Evolutionary conservation across 1,140 invertebrate genomes (phyloP), one percentile per base, ranked within the genome.

Genomic region (Apis florea): DNA sequence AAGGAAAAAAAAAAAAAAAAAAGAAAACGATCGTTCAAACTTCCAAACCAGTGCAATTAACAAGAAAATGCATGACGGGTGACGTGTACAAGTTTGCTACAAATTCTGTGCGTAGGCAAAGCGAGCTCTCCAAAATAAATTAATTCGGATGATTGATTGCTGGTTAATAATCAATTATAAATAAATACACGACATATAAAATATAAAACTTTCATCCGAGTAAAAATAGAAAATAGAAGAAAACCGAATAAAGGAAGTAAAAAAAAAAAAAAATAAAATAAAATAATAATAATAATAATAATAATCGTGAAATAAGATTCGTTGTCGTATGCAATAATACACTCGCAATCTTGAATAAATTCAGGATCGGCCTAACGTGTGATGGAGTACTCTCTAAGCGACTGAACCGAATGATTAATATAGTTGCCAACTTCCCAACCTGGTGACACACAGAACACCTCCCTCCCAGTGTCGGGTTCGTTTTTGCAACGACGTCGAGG

Each of bases 51-150:
- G 72, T 87, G 85, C 85, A 74, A 80, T 83, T 79, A 87, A 86
- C 83, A 67, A 74, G 71, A 59, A 51, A 80, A 86, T 84, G 85
- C 85, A 80, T 86, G 69, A 78, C 66, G 75, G 61, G 81, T 79
- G 75, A 72, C 81, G 61, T 79, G 74, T 79, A 83, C 61, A 82
- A 86, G 69, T 68, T 56, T 73, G 79, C 66, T 85, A 86, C 75
- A 83, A 68, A 53, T 83, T 86, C 74, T 81, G 86, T 87, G 86
- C 85, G 78, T 86, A 87, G 85, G 78, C 85, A 87, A 87, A 86
- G 78, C 85, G 85, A 86, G 85, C 85, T 87, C 63, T 81, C 71
- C 73, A 72, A 59, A 58, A 24, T 53, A 26, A 21, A 74, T 77
- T 21, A 67, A 74, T 71, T 56, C 49, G 68, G 17, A 54, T 31